Evolutionary conservation across 2,888 invertebrate species (phyloP).

Genomic region (Latrodectus hesperus): DNA sequence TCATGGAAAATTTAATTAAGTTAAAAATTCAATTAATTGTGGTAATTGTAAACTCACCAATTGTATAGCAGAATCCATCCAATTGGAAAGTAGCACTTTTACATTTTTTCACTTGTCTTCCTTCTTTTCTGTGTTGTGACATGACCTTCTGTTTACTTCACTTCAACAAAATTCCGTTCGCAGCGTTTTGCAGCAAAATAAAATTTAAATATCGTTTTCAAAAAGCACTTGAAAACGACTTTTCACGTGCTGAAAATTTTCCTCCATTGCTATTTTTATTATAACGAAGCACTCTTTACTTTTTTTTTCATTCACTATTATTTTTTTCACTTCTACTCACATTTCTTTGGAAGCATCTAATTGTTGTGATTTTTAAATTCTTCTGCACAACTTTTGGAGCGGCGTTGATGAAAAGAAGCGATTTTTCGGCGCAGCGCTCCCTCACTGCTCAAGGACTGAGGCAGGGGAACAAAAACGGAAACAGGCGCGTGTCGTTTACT

Average conservation of each 20-base stretch:
- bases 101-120: constrained; percentile 77
- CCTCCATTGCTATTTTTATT: constrained; percentile 25
- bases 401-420: background rate
- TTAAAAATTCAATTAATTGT: no score
- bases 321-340: background rate
- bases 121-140: constrained; percentile 65
- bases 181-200: background rate
- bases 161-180: no score
- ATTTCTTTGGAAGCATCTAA: no score
- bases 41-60: constrained; percentile 79
- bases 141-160: constrained; percentile 21
- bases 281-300: background rate
- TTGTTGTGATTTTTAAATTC: constrained; percentile 9
- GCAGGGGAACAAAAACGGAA: constrained; percentile 17
- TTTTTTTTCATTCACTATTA: constrained; percentile 5
- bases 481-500: constrained; percentile 43
- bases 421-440: constrained; percentile 23
- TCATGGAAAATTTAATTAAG: no score
- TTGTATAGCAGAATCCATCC: constrained; percentile 89
- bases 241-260: constrained; percentile 42
- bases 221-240: background rate
- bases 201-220: constrained; percentile 10
- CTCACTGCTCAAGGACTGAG: constrained; percentile 45
- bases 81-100: constrained; percentile 90
- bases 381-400: background rate